phyloP scores from a whole-genome alignment of 2,888 invertebrate species.

The Erebia aethiops region DNA sequence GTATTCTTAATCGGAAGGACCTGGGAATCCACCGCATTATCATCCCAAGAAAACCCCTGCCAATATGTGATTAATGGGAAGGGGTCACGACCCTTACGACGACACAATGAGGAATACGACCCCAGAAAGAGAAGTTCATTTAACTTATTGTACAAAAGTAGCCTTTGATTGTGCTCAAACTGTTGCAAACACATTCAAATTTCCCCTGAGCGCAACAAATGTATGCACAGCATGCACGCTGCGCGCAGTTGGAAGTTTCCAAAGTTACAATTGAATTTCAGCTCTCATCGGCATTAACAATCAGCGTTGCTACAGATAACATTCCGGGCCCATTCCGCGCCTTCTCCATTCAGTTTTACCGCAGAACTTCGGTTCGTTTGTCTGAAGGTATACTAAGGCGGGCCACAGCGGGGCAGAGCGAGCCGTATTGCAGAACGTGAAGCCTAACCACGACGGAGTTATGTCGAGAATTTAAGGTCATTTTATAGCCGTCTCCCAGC shows the following conservation, averaged over 20 bases:
- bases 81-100: too few relatives aligned
- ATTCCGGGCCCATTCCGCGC: slow-evolving; percentile 16
- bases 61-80: too few relatives aligned
- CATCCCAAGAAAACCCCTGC: too few relatives aligned
- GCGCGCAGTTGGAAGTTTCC: slow-evolving; percentile 15
- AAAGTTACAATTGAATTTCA: slow-evolving; percentile 26
- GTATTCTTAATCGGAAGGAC: too few relatives aligned
- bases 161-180: not conserved
- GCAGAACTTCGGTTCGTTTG: slow-evolving; percentile 21
- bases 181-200: not conserved
- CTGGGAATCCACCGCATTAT: too few relatives aligned
- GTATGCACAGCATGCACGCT: slow-evolving; percentile 3
- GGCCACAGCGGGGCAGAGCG: too few relatives aligned
- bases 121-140: too few relatives aligned
- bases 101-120: too few relatives aligned
- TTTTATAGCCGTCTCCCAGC: too few relatives aligned
- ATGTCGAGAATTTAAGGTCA: too few relatives aligned
- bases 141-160: not conserved
- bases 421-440: too few relatives aligned
- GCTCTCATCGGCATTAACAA: slow-evolving; percentile 26
- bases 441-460: too few relatives aligned
- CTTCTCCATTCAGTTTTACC: slow-evolving; percentile 13
- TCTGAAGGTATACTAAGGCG: not conserved
- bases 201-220: not conserved
- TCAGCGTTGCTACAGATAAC: slow-evolving; percentile 27